Percentiles rank a stretch among this genome's conserved stretches.
Evolutionary conservation across 2,888 invertebrate species (phyloP).

Genomic region (Criorhina ranunculi): DNA sequence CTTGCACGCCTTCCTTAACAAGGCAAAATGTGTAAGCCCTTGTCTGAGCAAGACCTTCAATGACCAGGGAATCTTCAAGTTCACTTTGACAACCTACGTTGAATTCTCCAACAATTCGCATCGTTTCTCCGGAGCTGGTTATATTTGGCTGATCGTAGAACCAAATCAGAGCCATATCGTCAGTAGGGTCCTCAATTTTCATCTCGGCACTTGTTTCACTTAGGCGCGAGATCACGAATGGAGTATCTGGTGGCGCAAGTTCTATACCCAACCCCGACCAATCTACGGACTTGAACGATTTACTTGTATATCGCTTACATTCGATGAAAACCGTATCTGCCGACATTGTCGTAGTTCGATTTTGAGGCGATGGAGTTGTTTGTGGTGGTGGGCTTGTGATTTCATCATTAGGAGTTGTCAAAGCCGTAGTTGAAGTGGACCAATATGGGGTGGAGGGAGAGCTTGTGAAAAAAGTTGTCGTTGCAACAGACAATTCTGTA

Average conservation of each 20-base stretch:
- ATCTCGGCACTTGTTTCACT: constrained; percentile 27
- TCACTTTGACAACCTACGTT: constrained; percentile 55
- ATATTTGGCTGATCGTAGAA: constrained; percentile 53
- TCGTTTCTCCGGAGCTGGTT: not conserved
- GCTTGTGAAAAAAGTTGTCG: not conserved
- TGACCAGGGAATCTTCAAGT: constrained; percentile 23
- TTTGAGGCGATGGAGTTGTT: constrained; percentile 54
- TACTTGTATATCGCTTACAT: constrained; percentile 13
- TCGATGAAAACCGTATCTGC: constrained; percentile 31
- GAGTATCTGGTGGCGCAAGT: constrained; percentile 34
- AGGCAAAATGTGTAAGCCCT: constrained; percentile 79
- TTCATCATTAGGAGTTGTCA: constrained; percentile 1
- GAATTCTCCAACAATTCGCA: constrained; percentile 25
- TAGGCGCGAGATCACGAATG: constrained; percentile 12
- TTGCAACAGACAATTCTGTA: not conserved
- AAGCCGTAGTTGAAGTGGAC: not conserved
- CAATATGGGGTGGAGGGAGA: not conserved
- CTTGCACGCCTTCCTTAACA: constrained; percentile 40
- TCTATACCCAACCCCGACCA: not conserved
- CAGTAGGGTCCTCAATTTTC: not conserved
- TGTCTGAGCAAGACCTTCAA: constrained; percentile 62
- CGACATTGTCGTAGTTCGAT: constrained; percentile 46
- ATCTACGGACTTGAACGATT: not conserved
- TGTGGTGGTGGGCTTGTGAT: not conserved
- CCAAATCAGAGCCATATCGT: constrained; percentile 57